Evolutionary conservation across 1,140 invertebrate genomes (phyloP), one percentile per base, ranked within the genome.

Genomic region (Pseudomyrmex sp.): DNA sequence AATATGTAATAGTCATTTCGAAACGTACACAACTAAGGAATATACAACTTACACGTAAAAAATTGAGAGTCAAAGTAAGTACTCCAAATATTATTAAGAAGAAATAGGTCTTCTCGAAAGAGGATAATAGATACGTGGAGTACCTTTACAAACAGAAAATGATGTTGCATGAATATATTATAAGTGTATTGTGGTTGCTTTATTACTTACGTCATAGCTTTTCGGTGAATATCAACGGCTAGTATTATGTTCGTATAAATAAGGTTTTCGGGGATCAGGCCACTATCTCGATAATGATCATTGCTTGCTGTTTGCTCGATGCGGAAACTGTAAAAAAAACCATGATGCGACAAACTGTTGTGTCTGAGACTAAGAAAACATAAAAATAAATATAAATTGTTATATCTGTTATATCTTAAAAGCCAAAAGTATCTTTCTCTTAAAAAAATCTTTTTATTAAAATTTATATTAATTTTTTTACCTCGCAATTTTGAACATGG

Each of bases 11-110:
- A 50, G 4, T 50, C 1, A 10, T 26, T 20, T 61, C 1, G 46
- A 50, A 44, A 1, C 48, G 9, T 8, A 61, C 9, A 73, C 35
- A 15, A n/a, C 1, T 23, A 48, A n/a, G n/a, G 13, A 58, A 58
- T 1, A 23, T 59, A 26, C 15, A 46, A 77, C 62, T 65, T 54
- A 77, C 74, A 23, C 35, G 48, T 2, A 46, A 77, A 46, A 56
- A 26, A 46, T 77, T 77, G 1, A 77, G 10, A 8, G 61, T 77
- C n/a, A 48, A 20, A 50, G 26, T 7, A 10, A 66, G 7, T 5
- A 59, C 54, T 56, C 18, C 62, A 2, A 23, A 2, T 12, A 13
- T 5, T 20, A 56, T 56, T 56, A 77, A 20, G 20, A 46, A 2
- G 1, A 77, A 23, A 2, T 46, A 77, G 4, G 10, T 12, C 12